Conservation (phyloP, 2,113 vertebrate species). For the Corythoichthys haematopterus region DNA sequence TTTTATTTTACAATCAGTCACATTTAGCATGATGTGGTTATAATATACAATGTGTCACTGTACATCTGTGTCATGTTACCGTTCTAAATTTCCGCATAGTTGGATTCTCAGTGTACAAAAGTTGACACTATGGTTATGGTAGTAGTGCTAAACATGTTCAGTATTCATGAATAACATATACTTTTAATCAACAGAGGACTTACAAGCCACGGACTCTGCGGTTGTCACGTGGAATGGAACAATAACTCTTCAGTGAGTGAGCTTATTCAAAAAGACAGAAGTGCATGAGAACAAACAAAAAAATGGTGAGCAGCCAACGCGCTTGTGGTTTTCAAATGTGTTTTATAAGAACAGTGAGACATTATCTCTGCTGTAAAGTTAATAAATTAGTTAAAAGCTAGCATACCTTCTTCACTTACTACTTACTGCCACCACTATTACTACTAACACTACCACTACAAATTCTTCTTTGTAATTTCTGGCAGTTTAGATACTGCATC, state of each 20-base stretch:
- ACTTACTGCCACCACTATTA: background rate
- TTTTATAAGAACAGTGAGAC: background rate
- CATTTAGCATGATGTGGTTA: constrained; percentile 35
- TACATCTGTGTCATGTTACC: constrained; percentile 37
- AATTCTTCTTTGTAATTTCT: background rate
- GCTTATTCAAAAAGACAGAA: background rate
- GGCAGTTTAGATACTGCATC: background rate
- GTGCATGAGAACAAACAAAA: background rate
- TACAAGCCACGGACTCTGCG: background rate
- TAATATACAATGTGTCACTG: constrained; percentile 40
- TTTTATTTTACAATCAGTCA: constrained; percentile 51
- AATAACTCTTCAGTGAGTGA: background rate
- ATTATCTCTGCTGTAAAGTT: background rate
- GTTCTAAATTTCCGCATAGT: constrained; percentile 11
- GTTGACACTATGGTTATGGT: background rate
- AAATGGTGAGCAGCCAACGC: background rate
- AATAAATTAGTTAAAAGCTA: background rate
- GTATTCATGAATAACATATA: background rate
- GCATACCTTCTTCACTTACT: background rate
- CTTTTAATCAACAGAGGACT: background rate
- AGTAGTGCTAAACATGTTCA: background rate
- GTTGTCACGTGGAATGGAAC: background rate
- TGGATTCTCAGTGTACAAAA: background rate
- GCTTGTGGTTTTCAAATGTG: background rate
- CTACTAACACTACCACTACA: background rate